Conservation (phyloP, 2,113 vertebrate genomes). For the Rhagologus leucostigma region DNA sequence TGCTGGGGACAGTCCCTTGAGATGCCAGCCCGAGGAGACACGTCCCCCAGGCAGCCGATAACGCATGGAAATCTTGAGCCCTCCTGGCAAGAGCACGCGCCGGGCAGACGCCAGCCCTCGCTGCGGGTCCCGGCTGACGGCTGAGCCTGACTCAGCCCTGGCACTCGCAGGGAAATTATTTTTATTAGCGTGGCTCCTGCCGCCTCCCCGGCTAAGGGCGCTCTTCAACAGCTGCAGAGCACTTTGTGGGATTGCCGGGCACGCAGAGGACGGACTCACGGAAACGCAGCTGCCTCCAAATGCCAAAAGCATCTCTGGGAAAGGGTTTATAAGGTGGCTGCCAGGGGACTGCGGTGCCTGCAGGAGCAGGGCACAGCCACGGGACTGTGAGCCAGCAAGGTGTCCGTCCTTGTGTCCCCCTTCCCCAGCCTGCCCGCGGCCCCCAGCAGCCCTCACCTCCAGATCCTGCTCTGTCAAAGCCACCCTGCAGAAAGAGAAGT, state of each 20-base stretch:
- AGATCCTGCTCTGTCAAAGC: conserved; percentile 82
- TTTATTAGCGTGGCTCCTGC: background rate
- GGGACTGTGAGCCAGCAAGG: background rate
- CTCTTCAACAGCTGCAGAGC: background rate
- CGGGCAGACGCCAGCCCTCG: background rate
- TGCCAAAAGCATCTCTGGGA: background rate
- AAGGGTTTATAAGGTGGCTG: background rate
- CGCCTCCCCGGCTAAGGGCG: background rate
- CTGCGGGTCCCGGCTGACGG: background rate
- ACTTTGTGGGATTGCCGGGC: background rate
- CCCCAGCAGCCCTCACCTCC: conserved; percentile 69
- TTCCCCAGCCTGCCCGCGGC: fast-evolving
- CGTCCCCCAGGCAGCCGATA: background rate
- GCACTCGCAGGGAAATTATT: background rate
- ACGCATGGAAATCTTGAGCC: background rate
- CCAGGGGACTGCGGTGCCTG: conserved; percentile 22
- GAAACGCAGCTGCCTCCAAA: background rate
- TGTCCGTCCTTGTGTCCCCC: fast-evolving
- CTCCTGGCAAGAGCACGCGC: background rate
- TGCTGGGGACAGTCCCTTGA: background rate
- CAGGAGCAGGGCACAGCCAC: background rate
- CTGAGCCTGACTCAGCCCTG: conserved; percentile 2
- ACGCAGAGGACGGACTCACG: fast-evolving
- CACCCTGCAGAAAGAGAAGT: conserved; percentile 60
- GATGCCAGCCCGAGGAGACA: background rate